phyloP scores from a whole-genome alignment of 1,140 invertebrate genomes.

The Ceratina australensis region DNA sequence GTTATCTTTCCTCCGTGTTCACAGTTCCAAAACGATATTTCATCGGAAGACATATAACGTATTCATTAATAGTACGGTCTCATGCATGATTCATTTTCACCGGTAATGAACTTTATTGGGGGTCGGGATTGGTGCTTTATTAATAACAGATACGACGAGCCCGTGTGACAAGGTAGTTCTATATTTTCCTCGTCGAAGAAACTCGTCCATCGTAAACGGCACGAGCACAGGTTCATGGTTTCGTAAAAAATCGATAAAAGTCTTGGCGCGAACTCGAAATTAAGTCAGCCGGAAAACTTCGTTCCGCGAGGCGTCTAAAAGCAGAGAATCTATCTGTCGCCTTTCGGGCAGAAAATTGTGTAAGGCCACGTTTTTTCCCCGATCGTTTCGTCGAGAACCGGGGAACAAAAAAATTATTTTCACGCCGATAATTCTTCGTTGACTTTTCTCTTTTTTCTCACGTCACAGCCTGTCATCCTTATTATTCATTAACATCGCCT shows the following conservation, averaged over 20 bases:
- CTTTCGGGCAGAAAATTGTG: background rate
- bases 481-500: no score
- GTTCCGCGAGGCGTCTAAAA: background rate
- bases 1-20: background rate
- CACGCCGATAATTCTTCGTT: no score
- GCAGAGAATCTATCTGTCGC: background rate
- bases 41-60: background rate
- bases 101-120: background rate
- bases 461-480: no score
- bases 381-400: background rate
- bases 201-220: background rate
- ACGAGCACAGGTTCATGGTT: background rate
- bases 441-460: no score
- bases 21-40: background rate
- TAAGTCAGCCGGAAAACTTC: background rate
- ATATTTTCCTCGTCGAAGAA: background rate
- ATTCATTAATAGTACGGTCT: background rate
- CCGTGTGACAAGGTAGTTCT: background rate
- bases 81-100: background rate
- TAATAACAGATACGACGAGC: background rate
- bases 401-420: background rate
- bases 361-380: background rate
- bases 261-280: background rate
- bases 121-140: background rate
- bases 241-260: background rate